Percentiles rank a stretch among this genome's conserved stretches.
These are phyloP conservation scores for Hippopotamus amphibius DNA, from an alignment of 2,113 vertebrate species.

Conservation along the genomic window DNA sequence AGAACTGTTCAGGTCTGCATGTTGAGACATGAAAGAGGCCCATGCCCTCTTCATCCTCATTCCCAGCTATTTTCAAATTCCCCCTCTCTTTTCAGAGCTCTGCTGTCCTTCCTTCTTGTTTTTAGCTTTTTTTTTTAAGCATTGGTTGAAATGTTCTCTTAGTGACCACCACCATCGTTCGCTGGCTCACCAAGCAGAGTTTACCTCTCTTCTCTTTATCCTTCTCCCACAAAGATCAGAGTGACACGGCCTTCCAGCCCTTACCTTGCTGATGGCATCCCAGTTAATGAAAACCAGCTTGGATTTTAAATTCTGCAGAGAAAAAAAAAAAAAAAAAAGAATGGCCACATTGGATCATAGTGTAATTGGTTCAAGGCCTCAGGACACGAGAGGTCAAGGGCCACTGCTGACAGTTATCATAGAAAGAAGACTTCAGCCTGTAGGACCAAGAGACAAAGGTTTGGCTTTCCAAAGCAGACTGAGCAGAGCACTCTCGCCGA, in stretches of 20 bases:
- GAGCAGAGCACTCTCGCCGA: not conserved
- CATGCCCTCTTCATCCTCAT: not conserved
- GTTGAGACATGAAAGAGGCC: not conserved
- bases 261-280: slow-evolving; percentile 74
- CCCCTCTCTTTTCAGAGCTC: not conserved
- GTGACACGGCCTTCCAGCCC: not conserved
- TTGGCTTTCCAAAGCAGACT: not conserved
- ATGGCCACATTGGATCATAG: not conserved
- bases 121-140: not conserved
- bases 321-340: not conserved
- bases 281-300: slow-evolving; percentile 77
- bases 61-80: not conserved
- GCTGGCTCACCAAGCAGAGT: not conserved
- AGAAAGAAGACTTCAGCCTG: not conserved
- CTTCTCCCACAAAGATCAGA: not conserved
- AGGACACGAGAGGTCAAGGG: not conserved
- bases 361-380: not conserved
- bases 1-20: not conserved
- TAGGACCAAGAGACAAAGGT: not conserved
- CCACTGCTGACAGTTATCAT: not conserved
- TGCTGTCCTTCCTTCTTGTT: not conserved
- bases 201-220: not conserved
- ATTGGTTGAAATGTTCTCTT: not conserved
- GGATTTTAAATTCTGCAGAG: slow-evolving; percentile 73
- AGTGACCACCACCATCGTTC: not conserved